Evolutionary conservation across 1,140 invertebrate species (phyloP), one percentile per base, ranked within the genome.

Genomic region (Caerostris darwini): DNA sequence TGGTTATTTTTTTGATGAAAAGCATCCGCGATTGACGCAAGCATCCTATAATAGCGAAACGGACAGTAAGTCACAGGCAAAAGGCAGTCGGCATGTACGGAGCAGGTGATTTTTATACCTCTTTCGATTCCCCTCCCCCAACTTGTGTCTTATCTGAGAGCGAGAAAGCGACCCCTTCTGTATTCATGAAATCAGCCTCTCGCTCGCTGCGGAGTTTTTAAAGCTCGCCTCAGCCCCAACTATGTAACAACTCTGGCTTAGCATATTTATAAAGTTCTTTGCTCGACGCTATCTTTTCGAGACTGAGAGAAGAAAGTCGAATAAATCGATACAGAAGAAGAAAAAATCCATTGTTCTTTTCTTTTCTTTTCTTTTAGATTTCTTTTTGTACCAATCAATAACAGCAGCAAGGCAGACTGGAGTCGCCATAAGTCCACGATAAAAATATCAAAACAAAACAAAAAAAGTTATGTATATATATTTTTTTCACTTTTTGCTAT

Each of bases 101-200:
- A 34, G 34, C 34, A 34, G 34, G 34, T 34, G 34, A 34, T 34
- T 34, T 34, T 2, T 34, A 34, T 34, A 34, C 34, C 34, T 34
- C 34, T 2, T 34, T 34, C 0, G 34, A 34, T 34, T 2, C 34
- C 34, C 34, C 34, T 1, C 34, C 34, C 34, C 34, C 34, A 34
- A 0, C 34, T 2, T 34, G 34, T 34, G 2, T 34, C 34, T 34
- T 2, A 34, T 34, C 50, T 54, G 34, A 34, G 53, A 8, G 7
- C 34, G 53, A 19, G n/a, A 3, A 17, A 56, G 53, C 10, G 56
- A 56, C 8, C 5, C 3, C 12, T 83, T 57, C 56, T 14, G 19
- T 34, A 83, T 83, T 83, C 81, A 83, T 83, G 54, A 83, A 83
- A 56, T 83, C 81, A 2, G 17, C 81, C 53, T 83, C 53, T 83